phyloP scores from a whole-genome alignment of 2,888 invertebrate genomes.

The Cheilosia vulpina region DNA sequence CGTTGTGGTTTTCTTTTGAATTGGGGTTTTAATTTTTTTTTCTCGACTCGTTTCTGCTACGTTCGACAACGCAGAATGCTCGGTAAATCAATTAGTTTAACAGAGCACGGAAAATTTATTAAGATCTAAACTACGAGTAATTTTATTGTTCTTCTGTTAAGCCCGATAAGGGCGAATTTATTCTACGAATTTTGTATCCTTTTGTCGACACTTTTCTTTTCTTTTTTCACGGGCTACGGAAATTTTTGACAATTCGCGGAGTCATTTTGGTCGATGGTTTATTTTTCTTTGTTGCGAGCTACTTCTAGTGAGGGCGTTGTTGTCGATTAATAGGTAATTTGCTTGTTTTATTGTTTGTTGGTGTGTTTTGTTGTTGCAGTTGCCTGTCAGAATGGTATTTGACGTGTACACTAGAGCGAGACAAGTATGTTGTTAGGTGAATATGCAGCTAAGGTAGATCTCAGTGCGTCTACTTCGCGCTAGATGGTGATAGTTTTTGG shows the following conservation, averaged over 20 bases:
- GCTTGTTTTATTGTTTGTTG: slow-evolving; percentile 22
- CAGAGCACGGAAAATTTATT: slow-evolving; percentile 45
- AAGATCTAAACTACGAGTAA: slow-evolving; percentile 28
- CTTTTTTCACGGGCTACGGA: slow-evolving; percentile 47
- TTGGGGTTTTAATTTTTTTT: background rate
- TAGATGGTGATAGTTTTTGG: background rate
- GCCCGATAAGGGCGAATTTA: slow-evolving; percentile 37
- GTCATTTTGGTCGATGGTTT: slow-evolving; percentile 72
- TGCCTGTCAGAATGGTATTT: slow-evolving; percentile 33
- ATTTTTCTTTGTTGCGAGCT: slow-evolving; percentile 61
- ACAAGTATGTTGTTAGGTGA: background rate
- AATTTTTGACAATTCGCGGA: slow-evolving; percentile 72
- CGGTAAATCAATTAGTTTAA: slow-evolving; percentile 11
- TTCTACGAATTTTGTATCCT: slow-evolving; percentile 18
- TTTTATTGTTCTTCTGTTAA: slow-evolving; percentile 26
- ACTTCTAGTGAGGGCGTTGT: slow-evolving; percentile 43
- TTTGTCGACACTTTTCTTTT: slow-evolving; percentile 35
- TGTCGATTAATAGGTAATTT: slow-evolving; percentile 13
- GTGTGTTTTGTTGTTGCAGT: slow-evolving; percentile 43
- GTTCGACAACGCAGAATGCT: slow-evolving; percentile 53
- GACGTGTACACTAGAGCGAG: slow-evolving; percentile 38
- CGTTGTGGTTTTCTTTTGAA: slow-evolving; percentile 14
- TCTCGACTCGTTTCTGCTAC: slow-evolving; percentile 42
- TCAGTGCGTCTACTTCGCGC: background rate
- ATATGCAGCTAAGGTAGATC: slow-evolving; percentile 15